Evolutionary conservation across 2,797 vertebrate genomes (phyloP).

Genomic region (Sylvilagus floridanus): DNA sequence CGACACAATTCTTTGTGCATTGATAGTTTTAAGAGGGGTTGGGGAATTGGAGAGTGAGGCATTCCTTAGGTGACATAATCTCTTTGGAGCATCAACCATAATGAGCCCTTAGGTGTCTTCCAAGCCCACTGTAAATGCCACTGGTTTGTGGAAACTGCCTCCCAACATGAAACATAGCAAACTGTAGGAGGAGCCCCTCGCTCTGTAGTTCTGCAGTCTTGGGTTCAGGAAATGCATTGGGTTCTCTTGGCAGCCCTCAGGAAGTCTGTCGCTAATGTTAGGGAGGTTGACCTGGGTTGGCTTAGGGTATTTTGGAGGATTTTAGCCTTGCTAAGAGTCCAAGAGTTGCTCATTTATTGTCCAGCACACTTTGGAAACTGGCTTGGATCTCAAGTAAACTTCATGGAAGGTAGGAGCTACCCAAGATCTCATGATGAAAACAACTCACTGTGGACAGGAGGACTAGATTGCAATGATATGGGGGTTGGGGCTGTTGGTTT

Average conservation of each 20-base stretch:
- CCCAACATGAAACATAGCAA: neutral
- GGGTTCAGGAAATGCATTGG: neutral
- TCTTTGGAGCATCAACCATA: neutral
- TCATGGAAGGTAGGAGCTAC: neutral
- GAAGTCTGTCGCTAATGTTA: neutral
- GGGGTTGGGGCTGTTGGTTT: neutral
- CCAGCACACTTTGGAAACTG: neutral
- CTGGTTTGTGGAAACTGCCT: neutral
- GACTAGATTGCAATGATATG: neutral
- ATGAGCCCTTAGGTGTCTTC: neutral
- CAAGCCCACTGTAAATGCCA: neutral
- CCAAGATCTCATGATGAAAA: neutral
- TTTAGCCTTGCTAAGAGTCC: neutral
- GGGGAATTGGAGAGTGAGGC: neutral
- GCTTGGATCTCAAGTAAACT: neutral
- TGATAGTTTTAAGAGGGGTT: neutral
- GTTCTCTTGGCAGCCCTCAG: neutral
- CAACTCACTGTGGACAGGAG: neutral
- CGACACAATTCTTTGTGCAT: neutral
- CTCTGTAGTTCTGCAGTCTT: neutral
- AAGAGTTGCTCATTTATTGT: neutral
- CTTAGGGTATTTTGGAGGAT: neutral
- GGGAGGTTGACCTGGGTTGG: neutral
- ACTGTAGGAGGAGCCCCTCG: neutral
- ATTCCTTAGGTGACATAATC: neutral